Evolutionary conservation across 2,888 invertebrate genomes (phyloP), one percentile per base, ranked within the genome.

Genomic region (Gymnosoma rotundatum): DNA sequence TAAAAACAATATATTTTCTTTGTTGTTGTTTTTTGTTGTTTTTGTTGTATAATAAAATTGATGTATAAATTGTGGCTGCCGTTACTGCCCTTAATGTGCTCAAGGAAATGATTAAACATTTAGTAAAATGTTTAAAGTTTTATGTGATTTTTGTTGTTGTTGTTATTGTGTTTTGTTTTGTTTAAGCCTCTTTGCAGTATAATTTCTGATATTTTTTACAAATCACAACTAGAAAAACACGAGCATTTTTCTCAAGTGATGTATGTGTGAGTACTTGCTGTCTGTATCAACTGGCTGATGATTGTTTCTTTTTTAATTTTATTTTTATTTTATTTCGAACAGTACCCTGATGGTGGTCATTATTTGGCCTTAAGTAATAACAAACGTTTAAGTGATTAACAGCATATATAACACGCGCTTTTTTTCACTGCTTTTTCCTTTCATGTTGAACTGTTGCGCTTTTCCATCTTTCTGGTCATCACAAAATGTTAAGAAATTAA

Each of bases 71-170:
- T 66, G 64, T 58, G 75, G 84, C 81, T 84, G 84, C 84, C 78
- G 84, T 84, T 84, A 84, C 81, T 84, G 84, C 81, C 84, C 84
- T 84, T 84, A 84, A 84, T 84, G 84, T 78, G 81, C 74, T 84
- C 84, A 74, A 84, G 84, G 81, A 84, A 84, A 84, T 84, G 78
- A 84, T 84, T 81, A 84, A 81, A 84, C 79, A 84, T 81, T 84
- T 84, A 78, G 70, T 74, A 58, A 78, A 81, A 83, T 64, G 75
- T 70, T 81, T 63, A 70, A 64, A 48, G 58, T 81, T 81, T 81
- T 70, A 73, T 73, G 72, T 20, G 42, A 38, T 54, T 48, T n/a
- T 56, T 52, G 25, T 42, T 18, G n/a, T n/a, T n/a, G n/a, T n/a
- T n/a, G n/a, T n/a, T n/a, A 42, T 4, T 8, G 16, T 56, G 32